Conservation (phyloP, 2,113 vertebrate genomes). For the Leucopternis melanops region DNA sequence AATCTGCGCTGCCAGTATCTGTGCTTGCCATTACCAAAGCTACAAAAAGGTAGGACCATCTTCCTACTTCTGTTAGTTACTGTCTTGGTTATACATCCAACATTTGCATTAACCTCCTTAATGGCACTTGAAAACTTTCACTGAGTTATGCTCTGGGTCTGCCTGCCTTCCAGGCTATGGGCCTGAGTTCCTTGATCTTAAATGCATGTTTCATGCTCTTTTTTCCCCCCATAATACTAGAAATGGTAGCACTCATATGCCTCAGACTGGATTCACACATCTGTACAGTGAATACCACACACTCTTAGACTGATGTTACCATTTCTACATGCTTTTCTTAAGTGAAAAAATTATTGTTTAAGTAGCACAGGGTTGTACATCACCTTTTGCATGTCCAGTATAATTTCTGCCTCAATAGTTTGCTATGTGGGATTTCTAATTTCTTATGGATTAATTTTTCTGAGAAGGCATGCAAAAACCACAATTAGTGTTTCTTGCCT, state of each 20-base stretch:
- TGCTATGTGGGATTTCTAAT: background rate
- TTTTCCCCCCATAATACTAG: background rate
- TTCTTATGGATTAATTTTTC: background rate
- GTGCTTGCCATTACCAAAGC: background rate
- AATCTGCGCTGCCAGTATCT: background rate
- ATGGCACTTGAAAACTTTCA: background rate
- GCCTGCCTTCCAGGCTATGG: background rate
- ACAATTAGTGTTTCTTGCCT: background rate
- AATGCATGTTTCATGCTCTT: background rate
- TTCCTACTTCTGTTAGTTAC: background rate
- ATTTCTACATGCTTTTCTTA: background rate
- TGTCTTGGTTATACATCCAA: background rate
- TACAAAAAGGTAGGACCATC: background rate
- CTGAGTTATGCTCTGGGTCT: background rate
- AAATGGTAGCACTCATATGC: background rate
- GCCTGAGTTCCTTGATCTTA: background rate
- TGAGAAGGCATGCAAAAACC: background rate
- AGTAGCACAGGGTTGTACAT: background rate
- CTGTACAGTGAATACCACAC: background rate
- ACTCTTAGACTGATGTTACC: background rate
- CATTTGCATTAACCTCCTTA: background rate
- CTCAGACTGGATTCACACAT: background rate
- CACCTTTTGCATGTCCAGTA: background rate
- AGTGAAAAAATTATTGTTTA: background rate
- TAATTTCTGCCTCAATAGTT: background rate